Evolutionary conservation across 2,888 invertebrate genomes (phyloP), one percentile per base, ranked within the genome.

Genomic region (Leistus spinibarbis): DNA sequence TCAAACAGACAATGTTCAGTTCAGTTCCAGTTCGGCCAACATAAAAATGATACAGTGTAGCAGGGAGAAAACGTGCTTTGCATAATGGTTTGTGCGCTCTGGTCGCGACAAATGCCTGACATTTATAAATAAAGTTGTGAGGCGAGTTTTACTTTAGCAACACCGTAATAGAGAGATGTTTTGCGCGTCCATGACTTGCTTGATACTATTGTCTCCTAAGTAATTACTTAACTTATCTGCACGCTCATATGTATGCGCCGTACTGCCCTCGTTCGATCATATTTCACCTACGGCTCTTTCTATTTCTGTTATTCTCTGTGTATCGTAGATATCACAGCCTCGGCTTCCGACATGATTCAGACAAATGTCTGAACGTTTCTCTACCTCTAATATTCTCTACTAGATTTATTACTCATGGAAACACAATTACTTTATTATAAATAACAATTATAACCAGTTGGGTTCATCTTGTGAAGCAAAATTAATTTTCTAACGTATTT

Each of bases 1-100:
- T 20, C 7, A 60, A 13, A 16, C 60, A 60, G 17, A 60, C 60
- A 13, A 72, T 82, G 81, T 81, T 81, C 80, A 82, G 81, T 81
- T 81, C 80, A 80, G 80, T 80, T 80, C 79, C 80, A 82, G 81
- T 80, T 81, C 79, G 80, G 80, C 81, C 81, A 81, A 82, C 82
- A 83, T 83, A 82, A 83, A 83, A 83, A 81, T 82, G 82, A 83
- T 83, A 80, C 22, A 72, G 72, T 64, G 60, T 40, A 72, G 56
- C 57, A 20, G 54, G 40, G 66, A 66, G 72, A 40, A 64, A 72
- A 72, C 72, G 72, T 72, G 72, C 72, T 72, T 72, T 72, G 72
- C 72, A 72, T 72, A 72, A 72, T 72, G 72, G 66, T 54, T 19
- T 72, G 56, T 56, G 66, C 65, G 65, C 56, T 27, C 72, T 66